Conservation (phyloP, 2,113 vertebrate genomes). For the Mustela nigripes region DNA sequence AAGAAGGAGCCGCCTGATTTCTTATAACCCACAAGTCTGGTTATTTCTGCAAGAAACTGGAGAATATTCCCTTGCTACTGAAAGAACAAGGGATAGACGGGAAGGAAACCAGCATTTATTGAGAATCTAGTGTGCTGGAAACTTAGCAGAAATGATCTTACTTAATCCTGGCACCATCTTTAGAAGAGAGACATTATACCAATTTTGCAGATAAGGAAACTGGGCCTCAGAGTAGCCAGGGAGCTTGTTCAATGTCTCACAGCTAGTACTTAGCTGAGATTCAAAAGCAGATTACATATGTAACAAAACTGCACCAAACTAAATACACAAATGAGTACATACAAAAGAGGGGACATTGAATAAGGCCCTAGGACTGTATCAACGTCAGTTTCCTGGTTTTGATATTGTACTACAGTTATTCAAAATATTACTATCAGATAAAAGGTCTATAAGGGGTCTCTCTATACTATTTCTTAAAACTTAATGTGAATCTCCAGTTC, state of each 20-base stretch:
- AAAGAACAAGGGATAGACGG: background rate
- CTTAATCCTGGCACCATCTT: background rate
- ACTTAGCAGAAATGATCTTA: background rate
- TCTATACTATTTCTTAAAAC: constrained; percentile 1
- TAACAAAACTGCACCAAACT: background rate
- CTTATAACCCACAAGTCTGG: background rate
- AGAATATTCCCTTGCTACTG: background rate
- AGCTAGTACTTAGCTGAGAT: background rate
- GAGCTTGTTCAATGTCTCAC: background rate
- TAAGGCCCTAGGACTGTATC: background rate
- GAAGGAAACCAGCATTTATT: background rate
- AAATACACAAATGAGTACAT: background rate
- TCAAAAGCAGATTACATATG: background rate
- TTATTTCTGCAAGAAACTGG: background rate
- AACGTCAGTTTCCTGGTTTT: background rate
- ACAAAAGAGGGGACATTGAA: background rate
- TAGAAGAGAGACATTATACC: background rate
- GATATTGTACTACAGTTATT: background rate
- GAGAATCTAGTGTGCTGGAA: background rate
- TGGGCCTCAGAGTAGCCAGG: background rate
- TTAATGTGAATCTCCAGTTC: background rate
- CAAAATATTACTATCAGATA: background rate
- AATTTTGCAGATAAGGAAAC: background rate
- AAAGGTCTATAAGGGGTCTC: background rate
- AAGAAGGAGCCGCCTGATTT: background rate